Percentiles rank a stretch among this genome's conserved stretches.
Conservation (phyloP, 2,113 vertebrate species). For the Strix aluco region DNA sequence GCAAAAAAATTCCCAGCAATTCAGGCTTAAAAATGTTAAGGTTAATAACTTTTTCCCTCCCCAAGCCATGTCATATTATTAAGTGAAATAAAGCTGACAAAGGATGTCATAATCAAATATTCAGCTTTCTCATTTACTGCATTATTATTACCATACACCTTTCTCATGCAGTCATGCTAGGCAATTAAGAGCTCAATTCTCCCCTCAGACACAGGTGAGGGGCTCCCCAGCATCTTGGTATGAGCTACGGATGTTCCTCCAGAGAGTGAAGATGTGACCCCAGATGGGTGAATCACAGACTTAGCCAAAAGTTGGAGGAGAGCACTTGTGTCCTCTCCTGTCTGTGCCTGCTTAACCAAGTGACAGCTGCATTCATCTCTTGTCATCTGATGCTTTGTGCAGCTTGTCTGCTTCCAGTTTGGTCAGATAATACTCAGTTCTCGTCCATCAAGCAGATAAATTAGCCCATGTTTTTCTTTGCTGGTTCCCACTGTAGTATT, state of each 20-base stretch:
- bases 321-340: not conserved
- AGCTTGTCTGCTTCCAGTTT: not conserved
- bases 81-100: constrained; percentile 52
- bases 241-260: not conserved
- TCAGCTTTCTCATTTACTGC: constrained; percentile 2
- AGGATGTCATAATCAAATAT: constrained; percentile 16
- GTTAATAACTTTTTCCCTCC: constrained; percentile 31
- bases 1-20: not conserved
- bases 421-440: not conserved
- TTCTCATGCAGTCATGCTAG: not conserved
- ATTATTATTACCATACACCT: not conserved
- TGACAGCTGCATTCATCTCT: not conserved
- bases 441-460: not conserved
- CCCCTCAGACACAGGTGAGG: not conserved
- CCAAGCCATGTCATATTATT: constrained; percentile 47
- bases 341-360: rapidly evolving
- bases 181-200: not conserved
- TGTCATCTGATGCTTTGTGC: not conserved
- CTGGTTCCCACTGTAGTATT: not conserved
- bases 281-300: not conserved
- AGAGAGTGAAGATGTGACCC: not conserved
- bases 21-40: constrained; percentile 4
- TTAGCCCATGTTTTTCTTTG: not conserved
- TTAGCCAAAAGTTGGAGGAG: not conserved
- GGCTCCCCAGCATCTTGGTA: not conserved